Percentiles rank a stretch among this genome's conserved stretches.
Evolutionary conservation across 1,140 invertebrate species (phyloP).

Genomic region (Saccostrea glomerata): DNA sequence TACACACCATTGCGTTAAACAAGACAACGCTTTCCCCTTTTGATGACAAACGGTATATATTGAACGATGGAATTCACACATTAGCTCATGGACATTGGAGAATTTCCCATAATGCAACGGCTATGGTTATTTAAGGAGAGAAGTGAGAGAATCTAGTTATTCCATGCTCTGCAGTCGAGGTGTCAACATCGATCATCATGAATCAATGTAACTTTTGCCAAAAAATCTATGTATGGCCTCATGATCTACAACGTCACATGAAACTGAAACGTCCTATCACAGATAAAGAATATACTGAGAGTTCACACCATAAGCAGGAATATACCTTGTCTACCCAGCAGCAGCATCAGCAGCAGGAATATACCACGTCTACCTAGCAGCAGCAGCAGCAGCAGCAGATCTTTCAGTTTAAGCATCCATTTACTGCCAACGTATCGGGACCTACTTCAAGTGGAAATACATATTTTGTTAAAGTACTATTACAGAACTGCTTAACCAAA

Average conservation of each 20-base stretch:
- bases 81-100: slow-evolving; percentile 47
- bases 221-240: slow-evolving; percentile 26
- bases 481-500: slow-evolving; percentile 15
- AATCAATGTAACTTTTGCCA: slow-evolving; percentile 23
- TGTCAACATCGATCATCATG: slow-evolving; percentile 6
- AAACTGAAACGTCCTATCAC: slow-evolving; percentile 3
- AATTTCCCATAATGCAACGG: slow-evolving; percentile 32
- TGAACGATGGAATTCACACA: slow-evolving; percentile 45
- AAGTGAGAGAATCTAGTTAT: not conserved
- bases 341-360: not conserved
- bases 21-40: slow-evolving; percentile 39
- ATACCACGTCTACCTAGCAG: not conserved
- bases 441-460: slow-evolving; percentile 43
- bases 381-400: slow-evolving; percentile 18
- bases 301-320: not conserved
- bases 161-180: not conserved
- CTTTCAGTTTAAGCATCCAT: slow-evolving; percentile 43
- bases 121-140: not conserved
- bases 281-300: not conserved
- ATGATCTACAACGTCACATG: slow-evolving; percentile 40
- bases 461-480: slow-evolving; percentile 32
- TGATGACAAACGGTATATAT: slow-evolving; percentile 47
- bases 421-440: slow-evolving; percentile 44
- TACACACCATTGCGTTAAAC: slow-evolving; percentile 34
- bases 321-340: not conserved